phyloP scores from a whole-genome alignment of 2,888 invertebrate genomes.

The Acanthosepion lycidas region DNA sequence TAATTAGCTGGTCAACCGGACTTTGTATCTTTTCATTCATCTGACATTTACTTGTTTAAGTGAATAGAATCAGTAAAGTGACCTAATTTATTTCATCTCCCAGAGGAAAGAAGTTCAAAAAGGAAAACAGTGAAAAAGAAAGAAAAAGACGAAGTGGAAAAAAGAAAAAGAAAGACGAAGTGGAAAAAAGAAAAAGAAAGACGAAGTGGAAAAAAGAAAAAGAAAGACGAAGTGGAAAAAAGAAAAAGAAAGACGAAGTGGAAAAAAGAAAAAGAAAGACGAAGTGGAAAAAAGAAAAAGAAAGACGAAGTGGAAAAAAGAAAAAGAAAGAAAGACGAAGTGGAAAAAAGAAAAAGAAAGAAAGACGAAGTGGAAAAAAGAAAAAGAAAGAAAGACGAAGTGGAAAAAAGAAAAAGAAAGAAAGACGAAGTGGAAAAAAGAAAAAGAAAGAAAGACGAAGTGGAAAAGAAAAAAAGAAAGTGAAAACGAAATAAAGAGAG shows the following conservation, averaged over 20 bases:
- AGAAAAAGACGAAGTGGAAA: not conserved
- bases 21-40: not conserved
- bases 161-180: not conserved
- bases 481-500: not conserved
- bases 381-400: not conserved
- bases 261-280: not conserved
- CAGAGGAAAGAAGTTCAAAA: not conserved
- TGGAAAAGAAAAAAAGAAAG: not conserved
- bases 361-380: not conserved
- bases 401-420: not conserved
- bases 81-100: not conserved
- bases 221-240: not conserved
- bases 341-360: not conserved
- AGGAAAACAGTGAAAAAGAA: not conserved
- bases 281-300: not conserved
- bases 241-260: not conserved
- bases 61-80: not conserved
- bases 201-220: fast-evolving
- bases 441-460: not conserved
- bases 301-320: not conserved
- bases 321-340: not conserved
- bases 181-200: too few relatives aligned
- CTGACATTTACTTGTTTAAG: conserved; percentile 8
- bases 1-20: conserved; percentile 4
- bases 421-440: not conserved